Evolutionary conservation across 2,888 invertebrate species (phyloP), one percentile per base, ranked within the genome.

Genomic region (Allophyes oxyacanthae): DNA sequence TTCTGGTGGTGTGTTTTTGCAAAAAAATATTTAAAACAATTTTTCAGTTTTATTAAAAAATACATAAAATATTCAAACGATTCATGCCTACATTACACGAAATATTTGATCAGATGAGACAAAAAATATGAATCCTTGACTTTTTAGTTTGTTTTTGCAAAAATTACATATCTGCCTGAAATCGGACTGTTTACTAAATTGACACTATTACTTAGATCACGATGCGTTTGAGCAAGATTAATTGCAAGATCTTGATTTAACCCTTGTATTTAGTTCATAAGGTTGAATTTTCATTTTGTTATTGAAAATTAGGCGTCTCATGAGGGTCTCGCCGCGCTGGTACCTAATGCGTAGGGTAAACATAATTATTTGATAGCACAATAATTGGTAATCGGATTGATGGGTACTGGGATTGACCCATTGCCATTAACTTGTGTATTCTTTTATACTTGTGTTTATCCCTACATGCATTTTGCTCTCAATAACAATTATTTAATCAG

Each of bases 1-100:
- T 53, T 49, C 30, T 48, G 61, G 41, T 65, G n/a, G n/a, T 56
- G 59, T 52, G 56, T 72, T 75, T 68, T 75, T 73, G 73, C 73
- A 72, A 75, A 64, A 69, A 63, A 66, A 56, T 64, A 69, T 45
- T 52, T 33, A 69, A 55, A 56, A 49, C 38, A 8, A 49, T 66
- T 66, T 66, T 66, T 49, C 64, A 69, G 64, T 66, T 66, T 66
- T 66, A 64, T 66, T 69, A 66, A 64, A 54, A 66, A 66, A 66
- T 52, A 56, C 40, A 49, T 52, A 56, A 66, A 68, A 63, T 42
- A 69, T 69, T 56, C 34, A 64, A 56, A 49, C 20, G 46, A 28
- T 48, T 55, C 40, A 51, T 40, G 38, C 44, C 43, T 49, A 42
- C 13, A 28, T 11, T 6, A 30, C 30, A 26, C 36, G 13, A 33